Conservation (phyloP, 2,113 vertebrate genomes). For the Alces alces region DNA sequence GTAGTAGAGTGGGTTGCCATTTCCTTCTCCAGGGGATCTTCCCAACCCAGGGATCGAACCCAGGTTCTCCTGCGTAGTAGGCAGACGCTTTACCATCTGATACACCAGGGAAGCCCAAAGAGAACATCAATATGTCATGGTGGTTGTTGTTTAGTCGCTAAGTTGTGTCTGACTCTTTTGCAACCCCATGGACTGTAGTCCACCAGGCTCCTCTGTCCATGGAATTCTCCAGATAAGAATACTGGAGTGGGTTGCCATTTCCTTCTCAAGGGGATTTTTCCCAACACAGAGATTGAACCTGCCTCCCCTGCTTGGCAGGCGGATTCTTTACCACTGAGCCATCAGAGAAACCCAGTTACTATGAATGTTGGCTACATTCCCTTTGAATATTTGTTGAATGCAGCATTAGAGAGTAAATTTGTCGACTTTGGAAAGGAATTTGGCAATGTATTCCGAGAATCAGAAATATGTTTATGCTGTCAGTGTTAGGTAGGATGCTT, state of each 20-base stretch:
- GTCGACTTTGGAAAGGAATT: constrained; percentile 36
- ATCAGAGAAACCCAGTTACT: neutral
- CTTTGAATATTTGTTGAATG: constrained; percentile 38
- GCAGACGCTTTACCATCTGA: neutral
- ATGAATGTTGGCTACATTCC: neutral
- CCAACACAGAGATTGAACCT: neutral
- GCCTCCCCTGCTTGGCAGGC: neutral
- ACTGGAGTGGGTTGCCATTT: neutral
- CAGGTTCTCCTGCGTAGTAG: neutral
- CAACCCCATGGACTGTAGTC: neutral
- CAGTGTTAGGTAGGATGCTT: neutral
- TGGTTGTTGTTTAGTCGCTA: neutral
- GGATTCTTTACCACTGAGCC: neutral
- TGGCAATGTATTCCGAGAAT: constrained; percentile 12
- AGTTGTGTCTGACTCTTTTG: neutral
- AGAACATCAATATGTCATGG: neutral
- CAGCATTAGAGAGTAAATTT: constrained; percentile 7
- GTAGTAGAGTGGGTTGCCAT: neutral
- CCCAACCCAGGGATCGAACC: neutral
- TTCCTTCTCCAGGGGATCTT: neutral
- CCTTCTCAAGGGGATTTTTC: neutral
- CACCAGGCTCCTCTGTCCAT: neutral
- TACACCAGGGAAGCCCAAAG: neutral
- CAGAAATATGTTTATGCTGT: neutral
- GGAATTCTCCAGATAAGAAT: neutral